Evolutionary conservation across 2,888 invertebrate species (phyloP), one percentile per base, ranked within the genome.

Genomic region (Callyntrura guangdongensis): DNA sequence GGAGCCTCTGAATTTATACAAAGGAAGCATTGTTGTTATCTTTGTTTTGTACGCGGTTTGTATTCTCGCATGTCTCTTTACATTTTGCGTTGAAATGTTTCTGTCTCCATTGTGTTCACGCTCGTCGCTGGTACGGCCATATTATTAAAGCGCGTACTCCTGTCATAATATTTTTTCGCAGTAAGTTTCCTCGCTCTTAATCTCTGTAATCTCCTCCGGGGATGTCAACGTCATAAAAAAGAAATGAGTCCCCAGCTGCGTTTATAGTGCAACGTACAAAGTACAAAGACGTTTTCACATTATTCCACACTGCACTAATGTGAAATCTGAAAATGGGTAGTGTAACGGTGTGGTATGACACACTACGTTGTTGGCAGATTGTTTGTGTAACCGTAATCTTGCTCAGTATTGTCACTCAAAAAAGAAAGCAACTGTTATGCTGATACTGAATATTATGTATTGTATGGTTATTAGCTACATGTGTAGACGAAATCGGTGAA

Each of bases 1-100:
- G 6, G 85, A 86, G 22, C 86, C 90, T 25, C 59, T 90, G 77
- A 79, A 69, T 67, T 59, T 90, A 5, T 27, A 82, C 25, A 82
- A 59, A 17, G 86, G 86, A 36, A 86, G 82, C 17, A 47, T 90
- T 36, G 5, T 53, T 3, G 74, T 90, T 25, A 74, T 90, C n/a
- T 90, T 90, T 61, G 27, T 86, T 22, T 17, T 86, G 47, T 86
- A 72, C 67, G 61, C 56, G 17, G n/a, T 56, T 17, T 81, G 36
- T 14, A 20, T 45, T 0, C 3, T 83, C 6, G 22, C 20, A 11
- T 82, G 67, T 14, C 0, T 83, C 14, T 0, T 89, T 14, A 22
- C 82, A 72, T 72, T 89, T 61, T 25, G 25, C 12, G 5, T 56
- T 9, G 64, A 83, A 77, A 77, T 22, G 20, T 53, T 77, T 20